Evolutionary conservation across 1,140 invertebrate genomes (phyloP).

Genomic region (Hesperophylax magnus): DNA sequence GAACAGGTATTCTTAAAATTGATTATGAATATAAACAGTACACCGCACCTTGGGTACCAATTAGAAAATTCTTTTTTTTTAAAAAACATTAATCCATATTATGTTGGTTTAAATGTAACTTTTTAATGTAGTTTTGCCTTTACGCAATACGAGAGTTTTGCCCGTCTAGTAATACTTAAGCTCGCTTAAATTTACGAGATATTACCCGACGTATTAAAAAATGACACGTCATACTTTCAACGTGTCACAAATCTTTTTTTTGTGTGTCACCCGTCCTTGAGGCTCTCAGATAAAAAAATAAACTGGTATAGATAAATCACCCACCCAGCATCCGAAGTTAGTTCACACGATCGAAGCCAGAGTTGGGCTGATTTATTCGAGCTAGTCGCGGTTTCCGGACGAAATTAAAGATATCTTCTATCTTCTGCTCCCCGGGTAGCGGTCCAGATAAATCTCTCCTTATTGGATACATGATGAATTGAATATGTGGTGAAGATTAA

Average conservation of each 20-base stretch:
- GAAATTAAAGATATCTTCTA: conserved; percentile 38
- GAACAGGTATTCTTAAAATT: no score
- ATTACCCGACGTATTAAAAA: neutral
- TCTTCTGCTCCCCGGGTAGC: neutral
- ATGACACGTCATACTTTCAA: neutral
- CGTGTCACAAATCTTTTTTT: conserved; percentile 24
- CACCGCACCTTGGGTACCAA: no score
- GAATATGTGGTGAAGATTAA: no score
- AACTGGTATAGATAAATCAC: conserved; percentile 33
- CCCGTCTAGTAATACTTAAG: no score
- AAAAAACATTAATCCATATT: no score
- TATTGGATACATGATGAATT: conserved; percentile 15
- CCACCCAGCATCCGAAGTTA: conserved; percentile 15
- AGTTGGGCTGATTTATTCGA: conserved; percentile 42
- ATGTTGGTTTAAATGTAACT: no score
- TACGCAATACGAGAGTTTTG: no score
- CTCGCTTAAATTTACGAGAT: no score
- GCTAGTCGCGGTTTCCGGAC: conserved; percentile 30
- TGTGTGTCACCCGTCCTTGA: conserved; percentile 4
- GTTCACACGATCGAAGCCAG: conserved; percentile 41
- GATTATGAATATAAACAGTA: no score
- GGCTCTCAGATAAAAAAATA: conserved; percentile 18
- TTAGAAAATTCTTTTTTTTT: no score
- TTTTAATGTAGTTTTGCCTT: no score
- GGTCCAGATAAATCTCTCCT: neutral